Evolutionary conservation across 2,888 invertebrate genomes (phyloP), one percentile per base, ranked within the genome.

Genomic region (Rutpela maculata): DNA sequence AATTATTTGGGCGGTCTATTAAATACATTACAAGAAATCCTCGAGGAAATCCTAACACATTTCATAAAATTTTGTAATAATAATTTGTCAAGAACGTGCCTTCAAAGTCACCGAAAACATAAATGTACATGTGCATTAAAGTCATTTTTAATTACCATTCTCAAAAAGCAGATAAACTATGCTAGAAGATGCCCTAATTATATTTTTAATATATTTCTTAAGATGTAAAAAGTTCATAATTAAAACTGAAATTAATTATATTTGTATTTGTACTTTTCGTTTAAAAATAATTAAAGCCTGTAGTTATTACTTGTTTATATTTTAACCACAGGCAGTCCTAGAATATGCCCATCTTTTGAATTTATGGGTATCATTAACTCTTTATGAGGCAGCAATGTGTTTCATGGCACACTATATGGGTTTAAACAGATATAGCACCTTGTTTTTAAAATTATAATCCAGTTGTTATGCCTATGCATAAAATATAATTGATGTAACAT

Each of bases 111-210:
- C 3, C 50, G n/a, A 50, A 50, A 50, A 50, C n/a, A n/a, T n/a
- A n/a, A 50, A 15, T n/a, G 1, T 15, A 50, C 50, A n/a, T 50
- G 50, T 78, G 70, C 60, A 19, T 31, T 59, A 56, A 75, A 75
- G 75, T 72, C 71, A 75, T 77, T 68, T 79, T 79, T 77, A 76
- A 79, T 75, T 69, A 77, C 65, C 71, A 77, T 63, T 74, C 18
- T 57, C 31, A 17, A 55, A 56, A n/a, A 17, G 10, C n/a, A 17
- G 15, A 19, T 7, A 35, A 22, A 18, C 12, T 35, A 35, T 59
- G 38, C 59, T 38, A 70, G 59, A 70, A 56, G 31, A 9, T n/a
- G 59, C 57, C 59, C 31, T 59, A 70, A 70, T 70, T 70, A 70
- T 31, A 11, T 38, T 70, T 59, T 35, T 6, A 59, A 38, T 59